A percentile compares a stretch with the other conserved stretches of the same genome.
phyloP scores from a whole-genome alignment of 2,888 invertebrate species.

The Meandrusa payeni region DNA sequence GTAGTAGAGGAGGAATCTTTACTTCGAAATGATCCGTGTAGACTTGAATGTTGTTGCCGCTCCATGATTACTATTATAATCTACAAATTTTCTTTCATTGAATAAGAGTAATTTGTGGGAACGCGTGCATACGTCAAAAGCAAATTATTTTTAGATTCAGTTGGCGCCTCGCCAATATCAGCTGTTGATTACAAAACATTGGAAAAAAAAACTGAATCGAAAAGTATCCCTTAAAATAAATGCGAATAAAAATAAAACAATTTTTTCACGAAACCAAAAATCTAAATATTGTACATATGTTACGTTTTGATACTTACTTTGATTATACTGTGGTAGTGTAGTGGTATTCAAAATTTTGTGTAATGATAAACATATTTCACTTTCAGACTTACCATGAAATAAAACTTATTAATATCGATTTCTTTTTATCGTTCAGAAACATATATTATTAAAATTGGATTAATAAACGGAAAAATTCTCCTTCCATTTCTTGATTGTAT shows the following conservation, averaged over 20 bases:
- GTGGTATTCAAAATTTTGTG: too few species aligned
- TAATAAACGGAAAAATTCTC: too few species aligned
- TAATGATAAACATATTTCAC: too few species aligned
- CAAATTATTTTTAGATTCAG: conserved; percentile 16
- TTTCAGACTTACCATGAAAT: conserved; percentile 1
- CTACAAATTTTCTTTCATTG: conserved; percentile 20
- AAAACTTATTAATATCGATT: not conserved
- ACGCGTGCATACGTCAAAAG: conserved; percentile 10
- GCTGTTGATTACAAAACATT: conserved; percentile 23
- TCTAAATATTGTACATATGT: too few species aligned
- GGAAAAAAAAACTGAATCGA: conserved; percentile 2
- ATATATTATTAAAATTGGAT: not conserved
- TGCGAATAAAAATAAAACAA: too few species aligned
- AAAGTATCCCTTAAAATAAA: too few species aligned
- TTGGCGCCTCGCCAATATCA: conserved; percentile 21
- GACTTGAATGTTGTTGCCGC: conserved; percentile 59
- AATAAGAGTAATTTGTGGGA: conserved; percentile 6
- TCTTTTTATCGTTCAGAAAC: not conserved
- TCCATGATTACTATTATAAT: conserved; percentile 47
- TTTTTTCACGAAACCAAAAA: too few species aligned
- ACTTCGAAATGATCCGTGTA: conserved; percentile 83
- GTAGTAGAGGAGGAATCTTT: conserved; percentile 84
- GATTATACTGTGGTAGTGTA: too few species aligned
- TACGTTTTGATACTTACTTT: too few species aligned
- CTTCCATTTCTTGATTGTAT: too few species aligned